Evolutionary conservation across 2,797 vertebrate genomes (phyloP), one percentile per base, ranked within the genome.

Genomic region (Euphonia xanthogaster): DNA sequence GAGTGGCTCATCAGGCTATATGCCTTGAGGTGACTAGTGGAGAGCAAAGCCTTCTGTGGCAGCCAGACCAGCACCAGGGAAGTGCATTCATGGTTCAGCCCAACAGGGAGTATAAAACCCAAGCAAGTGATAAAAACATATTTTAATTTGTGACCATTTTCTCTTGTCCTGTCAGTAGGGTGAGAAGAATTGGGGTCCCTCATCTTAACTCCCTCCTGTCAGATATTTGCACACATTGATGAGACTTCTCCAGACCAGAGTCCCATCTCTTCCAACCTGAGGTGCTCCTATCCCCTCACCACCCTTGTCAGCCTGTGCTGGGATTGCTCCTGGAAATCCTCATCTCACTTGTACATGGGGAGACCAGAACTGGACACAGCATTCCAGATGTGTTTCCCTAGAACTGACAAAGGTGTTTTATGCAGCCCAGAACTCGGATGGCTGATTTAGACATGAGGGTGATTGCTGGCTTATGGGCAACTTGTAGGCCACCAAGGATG

Each of bases 1-100:
- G 15, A 42, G 21, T 33, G 30, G 37, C 5, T 44, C n/a, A 30
- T 14, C 0, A 1, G 6, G 28, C 33, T 33, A 6, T 7, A 16
- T 25, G 10, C 12, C 24, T 33, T 57, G 50, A 44, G 35, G 28
- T 75, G 35, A 48, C 15, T 10, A n/a, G 15, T 35, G 28, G 20
- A 62, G 28, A 57, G 9, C 24, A 24, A 39, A n/a, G 13, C 30
- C 42, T 39, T 50, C 23, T 22, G 24, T 27, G 50, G 37, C 37
- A 63, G 50, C 42, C 50, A 63, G 42, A 57, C 37, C 44, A 44
- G 24, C 44, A 7, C 1, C 27, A 12, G 21, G 17, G n/a, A 57
- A 63, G 28, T 50, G 63, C 20, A 11, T 24, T n/a, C 17, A 4
- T 30, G 20, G 48, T 16, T 62, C 37, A 57, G 24, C 37, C 28